phyloP scores from a whole-genome alignment of 1,140 invertebrate species.

The Solen grandis region DNA sequence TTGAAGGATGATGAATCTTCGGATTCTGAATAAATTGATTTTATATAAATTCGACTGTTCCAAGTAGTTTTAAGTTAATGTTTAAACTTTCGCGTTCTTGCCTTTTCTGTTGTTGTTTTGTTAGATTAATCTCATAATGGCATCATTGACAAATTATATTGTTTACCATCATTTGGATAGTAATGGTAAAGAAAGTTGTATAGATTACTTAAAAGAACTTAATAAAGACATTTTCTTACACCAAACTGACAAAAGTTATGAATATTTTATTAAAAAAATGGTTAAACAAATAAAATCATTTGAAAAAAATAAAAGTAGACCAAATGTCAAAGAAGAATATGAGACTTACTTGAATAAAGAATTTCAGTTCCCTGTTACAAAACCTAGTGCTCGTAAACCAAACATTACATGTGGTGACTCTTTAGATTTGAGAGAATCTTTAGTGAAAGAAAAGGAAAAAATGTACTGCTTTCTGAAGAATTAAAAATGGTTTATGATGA shows the following conservation, averaged over 20 bases:
- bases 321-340: neutral
- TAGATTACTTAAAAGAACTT: too few species aligned
- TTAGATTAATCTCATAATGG: too few species aligned
- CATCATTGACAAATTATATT: too few species aligned
- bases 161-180: too few species aligned
- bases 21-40: too few species aligned
- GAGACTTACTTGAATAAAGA: neutral
- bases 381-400: neutral
- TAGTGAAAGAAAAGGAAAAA: neutral
- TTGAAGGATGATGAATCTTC: too few species aligned
- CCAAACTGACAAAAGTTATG: neutral
- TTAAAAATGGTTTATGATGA: neutral
- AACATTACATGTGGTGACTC: neutral
- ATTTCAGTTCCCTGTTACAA: neutral
- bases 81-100: too few species aligned
- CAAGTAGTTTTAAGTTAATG: too few species aligned
- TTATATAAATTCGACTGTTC: too few species aligned
- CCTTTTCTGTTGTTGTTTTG: too few species aligned
- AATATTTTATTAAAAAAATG: constrained; percentile 14
- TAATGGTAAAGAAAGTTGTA: too few species aligned
- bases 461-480: constrained; percentile 8
- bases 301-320: constrained; percentile 14
- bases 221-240: too few species aligned
- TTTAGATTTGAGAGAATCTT: constrained; percentile 4
- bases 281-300: neutral